Percentiles rank a stretch among this genome's conserved stretches.
Evolutionary conservation across 2,888 invertebrate species (phyloP).

Genomic region (Limenitis camilla): DNA sequence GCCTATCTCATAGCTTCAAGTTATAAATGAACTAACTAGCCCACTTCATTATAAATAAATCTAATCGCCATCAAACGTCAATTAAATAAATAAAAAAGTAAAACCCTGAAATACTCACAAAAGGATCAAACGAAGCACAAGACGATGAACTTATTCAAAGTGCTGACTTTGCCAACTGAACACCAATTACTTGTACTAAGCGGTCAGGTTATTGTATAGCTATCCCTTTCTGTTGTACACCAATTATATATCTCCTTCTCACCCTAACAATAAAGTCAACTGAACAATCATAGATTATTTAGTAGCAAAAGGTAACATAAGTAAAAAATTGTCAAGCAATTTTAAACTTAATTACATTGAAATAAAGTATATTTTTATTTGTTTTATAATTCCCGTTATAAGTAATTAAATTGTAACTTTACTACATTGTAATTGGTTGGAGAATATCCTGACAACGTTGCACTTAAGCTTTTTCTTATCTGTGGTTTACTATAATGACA

Average conservation of each 20-base stretch:
- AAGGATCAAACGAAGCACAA: constrained; percentile 46
- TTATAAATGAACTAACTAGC: neutral
- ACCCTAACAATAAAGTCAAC: constrained; percentile 32
- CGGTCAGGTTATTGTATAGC: constrained; percentile 34
- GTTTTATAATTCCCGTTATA: neutral
- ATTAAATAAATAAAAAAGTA: neutral
- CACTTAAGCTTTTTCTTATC: constrained; percentile 25
- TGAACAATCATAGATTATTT: constrained; percentile 43
- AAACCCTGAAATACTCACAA: neutral
- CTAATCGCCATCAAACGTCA: neutral
- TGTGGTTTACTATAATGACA: constrained; percentile 36
- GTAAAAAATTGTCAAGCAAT: neutral
- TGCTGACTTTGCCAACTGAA: constrained; percentile 69
- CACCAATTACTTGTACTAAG: constrained; percentile 67
- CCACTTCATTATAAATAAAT: no score
- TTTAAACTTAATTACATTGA: neutral
- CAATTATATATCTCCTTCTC: constrained; percentile 25
- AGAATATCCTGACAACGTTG: neutral
- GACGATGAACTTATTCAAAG: constrained; percentile 55
- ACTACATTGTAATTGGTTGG: neutral
- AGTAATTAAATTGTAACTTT: neutral
- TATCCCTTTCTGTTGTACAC: constrained; percentile 14
- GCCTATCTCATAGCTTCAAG: no score
- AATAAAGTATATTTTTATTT: neutral
- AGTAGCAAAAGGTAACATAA: constrained; percentile 24